These are phyloP conservation scores for Drepana falcataria DNA, from an alignment of 2,888 invertebrate genomes.

Conservation along the genomic window DNA sequence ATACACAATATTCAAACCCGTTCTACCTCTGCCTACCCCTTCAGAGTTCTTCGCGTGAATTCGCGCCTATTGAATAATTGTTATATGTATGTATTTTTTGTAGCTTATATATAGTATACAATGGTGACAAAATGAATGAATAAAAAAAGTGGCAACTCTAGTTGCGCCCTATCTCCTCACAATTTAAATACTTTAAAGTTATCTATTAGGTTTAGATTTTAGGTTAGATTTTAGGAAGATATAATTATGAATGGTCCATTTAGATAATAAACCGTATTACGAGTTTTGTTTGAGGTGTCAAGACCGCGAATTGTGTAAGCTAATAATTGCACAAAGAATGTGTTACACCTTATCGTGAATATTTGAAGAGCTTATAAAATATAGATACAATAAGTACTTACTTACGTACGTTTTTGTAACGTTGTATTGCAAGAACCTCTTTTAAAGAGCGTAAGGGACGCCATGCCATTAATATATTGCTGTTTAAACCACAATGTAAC, in stretches of 20 bases:
- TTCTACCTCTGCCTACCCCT: neutral
- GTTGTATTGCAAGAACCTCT: no score
- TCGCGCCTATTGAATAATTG: no score
- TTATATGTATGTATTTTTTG: no score
- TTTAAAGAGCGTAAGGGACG: no score
- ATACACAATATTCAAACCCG: neutral
- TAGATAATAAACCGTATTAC: neutral
- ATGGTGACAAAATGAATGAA: no score
- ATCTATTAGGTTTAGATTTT: neutral
- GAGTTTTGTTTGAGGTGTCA: neutral
- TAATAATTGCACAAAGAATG: conserved; percentile 28
- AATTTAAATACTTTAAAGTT: no score
- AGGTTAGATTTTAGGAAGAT: neutral
- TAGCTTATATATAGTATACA: no score
- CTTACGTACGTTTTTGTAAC: conserved; percentile 6
- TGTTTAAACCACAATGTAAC: no score
- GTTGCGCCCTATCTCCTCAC: no score
- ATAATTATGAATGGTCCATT: neutral
- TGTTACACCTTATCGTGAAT: conserved; percentile 18
- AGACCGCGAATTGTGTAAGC: conserved; percentile 12
- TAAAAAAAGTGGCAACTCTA: no score
- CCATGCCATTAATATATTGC: no score
- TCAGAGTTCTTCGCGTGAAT: no score
- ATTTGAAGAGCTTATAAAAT: conserved; percentile 20
- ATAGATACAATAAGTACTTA: neutral